Evolutionary conservation across 2,888 invertebrate species (phyloP).

Genomic region (Lepidochitona cinerea): DNA sequence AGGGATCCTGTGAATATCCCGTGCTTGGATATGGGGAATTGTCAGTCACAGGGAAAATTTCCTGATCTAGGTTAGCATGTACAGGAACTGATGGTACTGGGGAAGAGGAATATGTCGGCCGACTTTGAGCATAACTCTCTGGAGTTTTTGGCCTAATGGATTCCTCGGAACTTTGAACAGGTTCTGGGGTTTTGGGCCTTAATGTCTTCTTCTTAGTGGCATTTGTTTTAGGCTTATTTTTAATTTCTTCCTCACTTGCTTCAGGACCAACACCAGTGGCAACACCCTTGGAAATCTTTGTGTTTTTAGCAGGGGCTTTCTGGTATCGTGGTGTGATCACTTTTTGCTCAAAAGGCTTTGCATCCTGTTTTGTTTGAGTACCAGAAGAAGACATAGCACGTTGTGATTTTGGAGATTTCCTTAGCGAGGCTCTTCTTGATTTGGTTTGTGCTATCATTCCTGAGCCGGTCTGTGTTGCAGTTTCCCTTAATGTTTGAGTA

Average conservation of each 20-base stretch:
- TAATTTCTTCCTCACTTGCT: background rate
- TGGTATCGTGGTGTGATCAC: background rate
- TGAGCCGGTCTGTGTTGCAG: slow-evolving; percentile 53
- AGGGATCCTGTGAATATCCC: background rate
- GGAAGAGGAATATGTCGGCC: background rate
- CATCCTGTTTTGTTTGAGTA: slow-evolving; percentile 39
- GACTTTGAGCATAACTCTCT: background rate
- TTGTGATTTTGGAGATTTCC: slow-evolving; percentile 34
- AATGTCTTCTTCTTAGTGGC: background rate
- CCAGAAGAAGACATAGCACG: slow-evolving; percentile 41
- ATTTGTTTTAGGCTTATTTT: background rate
- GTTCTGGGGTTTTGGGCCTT: background rate
- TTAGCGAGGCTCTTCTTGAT: slow-evolving; percentile 36
- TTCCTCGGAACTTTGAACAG: background rate
- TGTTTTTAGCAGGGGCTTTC: background rate
- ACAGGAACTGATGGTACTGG: background rate
- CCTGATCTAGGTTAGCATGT: background rate
- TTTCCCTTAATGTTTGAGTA: slow-evolving; percentile 54
- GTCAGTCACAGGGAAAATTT: background rate
- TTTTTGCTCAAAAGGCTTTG: background rate
- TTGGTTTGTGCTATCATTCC: slow-evolving; percentile 37
- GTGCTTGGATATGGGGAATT: background rate
- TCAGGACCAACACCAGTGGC: background rate
- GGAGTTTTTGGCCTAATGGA: background rate
- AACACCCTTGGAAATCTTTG: background rate